Base-by-base conservation (phyloP, 2,113 vertebrate species). In the Cheilinus undulatus region DNA sequence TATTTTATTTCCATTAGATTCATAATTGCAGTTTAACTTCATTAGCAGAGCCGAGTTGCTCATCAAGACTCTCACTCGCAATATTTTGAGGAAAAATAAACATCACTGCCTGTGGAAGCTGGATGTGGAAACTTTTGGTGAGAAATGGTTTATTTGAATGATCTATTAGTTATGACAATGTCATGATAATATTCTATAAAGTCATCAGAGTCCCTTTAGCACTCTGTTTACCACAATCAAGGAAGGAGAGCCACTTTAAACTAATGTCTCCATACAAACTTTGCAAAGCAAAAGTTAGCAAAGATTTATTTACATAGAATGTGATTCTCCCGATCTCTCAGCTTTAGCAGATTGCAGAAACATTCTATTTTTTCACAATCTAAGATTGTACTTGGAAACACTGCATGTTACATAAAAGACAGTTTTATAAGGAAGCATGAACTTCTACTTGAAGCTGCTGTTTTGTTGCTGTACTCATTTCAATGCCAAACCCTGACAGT, bases 1-100 rank as follows among this genome's bases (percentile, higher is more conserved):
- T 58, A 46, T 83, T 76, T 74, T 77, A 56, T 78, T 83, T 83
- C 24, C 58, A 63, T 62, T 28, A 24, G 50, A 66, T 48, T 82
- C 38, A 54, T 82, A 63, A 84, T 85, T 74, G 38, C 50, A 48
- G 28, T 54, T 15, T 60, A 78, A 75, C 63, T 53, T 65, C 22
- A 83, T 83, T 72, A 85, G 69, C 51, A 50, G 17, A 46, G 49
- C 43, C 53, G 53, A 69, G 63, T 62, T 57, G 52, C 59, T 73
- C 49, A 78, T 38, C 17, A 23, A 70, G 74, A 57, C 20, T 51
- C 68, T 76, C 73, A 36, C 36, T 28, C 24, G 76, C 56, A 64
- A 6, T 49, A 58, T 75, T 57, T 75, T 45, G 50, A 36, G 51
- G 32, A 34, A 34, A 52, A 30, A 32, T 40, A 7, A 34, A 13